Base-by-base conservation (phyloP, 1,140 invertebrate genomes). In the Drosophila repletoides region DNA sequence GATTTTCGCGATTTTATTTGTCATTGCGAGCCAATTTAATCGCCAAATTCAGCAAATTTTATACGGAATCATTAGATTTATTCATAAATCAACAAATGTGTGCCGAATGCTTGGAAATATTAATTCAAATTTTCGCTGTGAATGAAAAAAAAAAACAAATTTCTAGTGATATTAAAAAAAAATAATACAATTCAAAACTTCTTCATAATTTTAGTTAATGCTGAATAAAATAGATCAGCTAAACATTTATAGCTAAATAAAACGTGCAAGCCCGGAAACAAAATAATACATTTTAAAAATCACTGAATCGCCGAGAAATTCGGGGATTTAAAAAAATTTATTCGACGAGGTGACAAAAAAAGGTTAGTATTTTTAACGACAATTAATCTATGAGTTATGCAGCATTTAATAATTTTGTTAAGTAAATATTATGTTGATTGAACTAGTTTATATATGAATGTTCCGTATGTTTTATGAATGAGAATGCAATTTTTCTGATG, bases 351-450 rank as follows among this genome's bases (percentile, higher is more conserved):
- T 49, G n/a, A 9, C 19, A 0, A 10, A 10, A 43, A 48, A 66
- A 59, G 63, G 63, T 66, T 66, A 41, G 63, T 66, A 66, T 66
- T n/a, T n/a, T n/a, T n/a, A n/a, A n/a, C n/a, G n/a, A n/a, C n/a
- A n/a, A n/a, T n/a, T n/a, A n/a, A n/a, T n/a, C n/a, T n/a, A n/a
- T n/a, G n/a, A n/a, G n/a, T n/a, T n/a, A n/a, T n/a, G n/a, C n/a
- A n/a, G n/a, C n/a, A n/a, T n/a, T n/a, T n/a, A n/a, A n/a, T n/a
- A n/a, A n/a, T n/a, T n/a, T n/a, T n/a, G n/a, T n/a, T n/a, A n/a
- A n/a, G n/a, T n/a, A n/a, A n/a, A n/a, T n/a, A n/a, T n/a, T n/a
- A n/a, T n/a, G n/a, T n/a, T n/a, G n/a, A n/a, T n/a, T n/a, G n/a
- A n/a, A n/a, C n/a, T n/a, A n/a, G n/a, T n/a, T n/a, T n/a, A n/a